phyloP scores from a whole-genome alignment of 2,113 vertebrate species.

The Tricholaema leucomelas region DNA sequence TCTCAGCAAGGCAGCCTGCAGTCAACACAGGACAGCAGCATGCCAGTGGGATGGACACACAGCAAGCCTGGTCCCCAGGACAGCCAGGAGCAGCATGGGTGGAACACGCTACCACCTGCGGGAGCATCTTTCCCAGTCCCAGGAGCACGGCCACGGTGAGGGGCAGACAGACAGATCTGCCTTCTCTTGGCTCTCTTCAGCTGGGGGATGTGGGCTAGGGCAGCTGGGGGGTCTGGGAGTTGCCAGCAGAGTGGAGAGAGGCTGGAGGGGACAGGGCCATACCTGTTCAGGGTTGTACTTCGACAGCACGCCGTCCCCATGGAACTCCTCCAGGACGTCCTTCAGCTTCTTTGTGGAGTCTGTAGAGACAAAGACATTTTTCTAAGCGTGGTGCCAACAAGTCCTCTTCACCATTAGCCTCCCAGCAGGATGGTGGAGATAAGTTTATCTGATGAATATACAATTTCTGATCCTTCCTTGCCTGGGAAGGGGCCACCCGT shows the following conservation, averaged over 20 bases:
- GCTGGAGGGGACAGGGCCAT: background rate
- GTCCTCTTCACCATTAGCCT: background rate
- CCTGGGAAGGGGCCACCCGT: background rate
- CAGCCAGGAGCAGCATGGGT: rapidly evolving
- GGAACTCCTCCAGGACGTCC: constrained; percentile 92
- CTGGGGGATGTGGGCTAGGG: background rate
- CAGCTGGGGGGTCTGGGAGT: background rate
- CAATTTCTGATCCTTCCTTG: background rate
- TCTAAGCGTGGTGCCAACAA: rapidly evolving
- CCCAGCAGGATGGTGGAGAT: background rate
- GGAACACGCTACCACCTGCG: background rate
- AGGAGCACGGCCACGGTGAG: rapidly evolving
- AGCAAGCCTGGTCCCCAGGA: rapidly evolving
- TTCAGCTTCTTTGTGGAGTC: constrained; percentile 95
- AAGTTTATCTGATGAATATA: background rate
- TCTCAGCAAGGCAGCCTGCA: background rate
- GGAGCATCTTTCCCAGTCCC: background rate
- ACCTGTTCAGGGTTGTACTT: constrained; percentile 92
- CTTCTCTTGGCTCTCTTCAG: background rate
- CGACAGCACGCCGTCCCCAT: constrained; percentile 84
- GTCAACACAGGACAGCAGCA: rapidly evolving
- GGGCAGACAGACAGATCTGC: background rate
- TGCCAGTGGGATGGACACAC: rapidly evolving
- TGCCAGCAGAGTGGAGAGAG: background rate
- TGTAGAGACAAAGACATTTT: constrained; percentile 63